phyloP scores from a whole-genome alignment of 1,140 invertebrate genomes.

The Kradibia gibbosae region DNA sequence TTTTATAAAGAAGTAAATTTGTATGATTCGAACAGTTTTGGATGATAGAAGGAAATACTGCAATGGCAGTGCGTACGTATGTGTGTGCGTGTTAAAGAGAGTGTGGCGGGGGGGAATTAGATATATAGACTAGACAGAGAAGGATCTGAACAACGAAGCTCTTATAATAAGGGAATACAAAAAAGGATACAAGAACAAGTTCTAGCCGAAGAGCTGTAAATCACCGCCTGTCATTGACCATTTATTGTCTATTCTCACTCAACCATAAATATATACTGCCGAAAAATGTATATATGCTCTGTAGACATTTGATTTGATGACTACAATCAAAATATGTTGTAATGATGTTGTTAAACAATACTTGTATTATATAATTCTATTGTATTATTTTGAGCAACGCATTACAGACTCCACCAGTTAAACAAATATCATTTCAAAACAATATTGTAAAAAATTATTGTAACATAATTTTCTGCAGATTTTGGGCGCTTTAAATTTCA shows the following conservation, averaged over 20 bases:
- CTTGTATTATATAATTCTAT: neutral
- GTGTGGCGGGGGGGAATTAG: neutral
- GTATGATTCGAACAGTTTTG: neutral
- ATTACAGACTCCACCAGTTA: too few species aligned
- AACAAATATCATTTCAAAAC: too few species aligned
- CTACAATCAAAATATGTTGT: neutral
- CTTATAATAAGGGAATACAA: constrained; percentile 37
- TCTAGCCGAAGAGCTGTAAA: constrained; percentile 33
- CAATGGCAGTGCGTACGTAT: too few species aligned
- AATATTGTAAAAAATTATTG: too few species aligned
- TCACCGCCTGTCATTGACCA: constrained; percentile 43
- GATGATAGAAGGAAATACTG: neutral
- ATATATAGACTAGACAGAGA: neutral
- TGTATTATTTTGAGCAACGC: neutral
- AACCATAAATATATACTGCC: constrained; percentile 43
- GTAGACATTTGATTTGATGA: neutral
- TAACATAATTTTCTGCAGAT: too few species aligned
- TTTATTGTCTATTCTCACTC: constrained; percentile 50
- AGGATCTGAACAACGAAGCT: constrained; percentile 45
- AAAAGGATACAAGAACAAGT: constrained; percentile 28
- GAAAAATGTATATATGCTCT: constrained; percentile 26
- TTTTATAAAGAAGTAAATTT: neutral
- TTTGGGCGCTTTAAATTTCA: too few species aligned
- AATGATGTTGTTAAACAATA: neutral
- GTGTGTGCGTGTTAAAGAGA: neutral